Conservation (phyloP, 2,888 invertebrate genomes). For the Dilophus febrilis region DNA sequence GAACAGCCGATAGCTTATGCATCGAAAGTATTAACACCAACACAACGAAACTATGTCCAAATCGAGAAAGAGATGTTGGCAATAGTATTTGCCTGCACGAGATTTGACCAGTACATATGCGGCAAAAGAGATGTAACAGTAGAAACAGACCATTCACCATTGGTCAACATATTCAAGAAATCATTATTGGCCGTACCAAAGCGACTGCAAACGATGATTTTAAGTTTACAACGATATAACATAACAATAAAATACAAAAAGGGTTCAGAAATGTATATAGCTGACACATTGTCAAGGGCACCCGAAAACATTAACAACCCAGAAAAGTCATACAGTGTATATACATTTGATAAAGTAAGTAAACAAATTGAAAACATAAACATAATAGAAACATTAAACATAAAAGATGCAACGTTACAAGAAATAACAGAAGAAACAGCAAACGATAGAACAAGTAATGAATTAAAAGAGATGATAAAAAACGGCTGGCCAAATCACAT, state of each 20-base stretch:
- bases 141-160: background rate
- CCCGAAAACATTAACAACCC: background rate
- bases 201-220: background rate
- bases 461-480: background rate
- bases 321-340: background rate
- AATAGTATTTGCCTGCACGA: background rate
- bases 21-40: slow-evolving; percentile 9
- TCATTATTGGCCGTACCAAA: background rate
- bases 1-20: slow-evolving; percentile 13
- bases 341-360: background rate
- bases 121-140: background rate
- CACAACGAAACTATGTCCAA: background rate
- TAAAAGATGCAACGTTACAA: slow-evolving; percentile 2
- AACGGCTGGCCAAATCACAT: background rate
- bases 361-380: slow-evolving; percentile 1
- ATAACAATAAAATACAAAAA: background rate
- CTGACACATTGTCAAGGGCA: slow-evolving; percentile 1
- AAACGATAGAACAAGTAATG: background rate
- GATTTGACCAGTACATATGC: background rate
- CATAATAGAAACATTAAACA: background rate
- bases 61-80: background rate
- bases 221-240: background rate
- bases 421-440: background rate
- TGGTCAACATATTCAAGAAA: background rate
- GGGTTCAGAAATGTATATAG: slow-evolving; percentile 1